Conservation (phyloP, 1,140 invertebrate species). For the Microplitis mediator region DNA sequence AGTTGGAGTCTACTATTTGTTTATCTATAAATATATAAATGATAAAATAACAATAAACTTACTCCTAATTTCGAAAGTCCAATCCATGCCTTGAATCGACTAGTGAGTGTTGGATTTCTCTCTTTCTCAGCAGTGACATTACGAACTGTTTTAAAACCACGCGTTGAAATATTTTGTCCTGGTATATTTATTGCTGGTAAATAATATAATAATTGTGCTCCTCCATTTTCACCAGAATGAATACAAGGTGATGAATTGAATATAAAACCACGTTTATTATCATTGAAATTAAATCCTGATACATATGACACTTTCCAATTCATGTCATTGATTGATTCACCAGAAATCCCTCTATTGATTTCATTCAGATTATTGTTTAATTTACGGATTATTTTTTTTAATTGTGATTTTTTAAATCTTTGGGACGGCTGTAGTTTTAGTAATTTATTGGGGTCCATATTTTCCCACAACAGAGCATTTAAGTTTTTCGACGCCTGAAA, state of each 20-base stretch:
- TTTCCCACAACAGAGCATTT: constrained; percentile 42
- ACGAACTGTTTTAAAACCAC: constrained; percentile 78
- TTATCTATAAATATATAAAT: neutral
- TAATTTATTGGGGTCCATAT: constrained; percentile 40
- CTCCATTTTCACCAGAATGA: constrained; percentile 23
- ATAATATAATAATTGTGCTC: neutral
- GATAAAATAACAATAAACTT: neutral
- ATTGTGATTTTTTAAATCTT: neutral
- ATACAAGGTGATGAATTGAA: constrained; percentile 35
- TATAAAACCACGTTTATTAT: constrained; percentile 49
- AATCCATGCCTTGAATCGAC: constrained; percentile 51
- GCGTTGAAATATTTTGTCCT: constrained; percentile 43
- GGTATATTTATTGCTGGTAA: neutral
- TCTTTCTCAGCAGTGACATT: constrained; percentile 70
- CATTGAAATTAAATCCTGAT: constrained; percentile 47
- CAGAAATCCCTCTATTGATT: too few species aligned
- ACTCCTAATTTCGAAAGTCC: constrained; percentile 31
- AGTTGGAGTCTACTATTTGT: too few species aligned
- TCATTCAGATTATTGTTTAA: neutral
- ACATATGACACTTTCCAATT: constrained; percentile 56
- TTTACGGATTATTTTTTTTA: constrained; percentile 4
- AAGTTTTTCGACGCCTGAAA: constrained; percentile 50
- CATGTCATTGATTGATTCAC: constrained; percentile 27
- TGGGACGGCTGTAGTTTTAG: constrained; percentile 22
- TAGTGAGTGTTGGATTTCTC: constrained; percentile 70